Evolutionary conservation across 2,888 invertebrate species (phyloP).

Genomic region (Philopedon plagiatum): DNA sequence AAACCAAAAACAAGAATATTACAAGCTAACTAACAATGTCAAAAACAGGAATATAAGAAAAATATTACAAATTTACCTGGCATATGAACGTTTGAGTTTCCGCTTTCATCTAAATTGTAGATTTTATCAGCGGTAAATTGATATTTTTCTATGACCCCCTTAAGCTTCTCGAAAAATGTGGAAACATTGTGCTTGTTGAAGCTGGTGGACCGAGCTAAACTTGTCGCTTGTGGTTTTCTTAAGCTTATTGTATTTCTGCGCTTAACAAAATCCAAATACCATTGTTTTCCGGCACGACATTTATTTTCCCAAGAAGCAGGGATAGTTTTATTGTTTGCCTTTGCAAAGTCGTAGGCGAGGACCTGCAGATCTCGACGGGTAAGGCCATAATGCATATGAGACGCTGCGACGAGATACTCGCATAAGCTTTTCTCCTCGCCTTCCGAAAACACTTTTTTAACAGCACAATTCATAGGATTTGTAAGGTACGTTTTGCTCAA

Average conservation of each 20-base stretch:
- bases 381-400: constrained; percentile 10
- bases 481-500: background rate
- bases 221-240: constrained; percentile 11
- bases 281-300: background rate
- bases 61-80: background rate
- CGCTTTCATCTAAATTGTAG: background rate
- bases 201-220: constrained; percentile 11
- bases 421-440: background rate
- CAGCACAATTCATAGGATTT: too few species aligned
- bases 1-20: background rate
- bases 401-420: background rate
- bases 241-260: too few species aligned
- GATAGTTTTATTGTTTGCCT: constrained; percentile 5
- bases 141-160: background rate
- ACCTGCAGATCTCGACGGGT: background rate
- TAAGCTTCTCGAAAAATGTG: background rate
- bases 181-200: constrained; percentile 15
- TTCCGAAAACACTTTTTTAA: background rate
- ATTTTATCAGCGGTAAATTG: constrained; percentile 1
- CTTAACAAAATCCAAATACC: too few species aligned
- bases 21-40: background rate
- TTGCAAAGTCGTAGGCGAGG: background rate
- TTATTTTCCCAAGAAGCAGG: constrained; percentile 9
- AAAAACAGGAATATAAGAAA: background rate
- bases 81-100: background rate